Conservation (phyloP, 2,113 vertebrate genomes). For the Ammospiza caudacuta region DNA sequence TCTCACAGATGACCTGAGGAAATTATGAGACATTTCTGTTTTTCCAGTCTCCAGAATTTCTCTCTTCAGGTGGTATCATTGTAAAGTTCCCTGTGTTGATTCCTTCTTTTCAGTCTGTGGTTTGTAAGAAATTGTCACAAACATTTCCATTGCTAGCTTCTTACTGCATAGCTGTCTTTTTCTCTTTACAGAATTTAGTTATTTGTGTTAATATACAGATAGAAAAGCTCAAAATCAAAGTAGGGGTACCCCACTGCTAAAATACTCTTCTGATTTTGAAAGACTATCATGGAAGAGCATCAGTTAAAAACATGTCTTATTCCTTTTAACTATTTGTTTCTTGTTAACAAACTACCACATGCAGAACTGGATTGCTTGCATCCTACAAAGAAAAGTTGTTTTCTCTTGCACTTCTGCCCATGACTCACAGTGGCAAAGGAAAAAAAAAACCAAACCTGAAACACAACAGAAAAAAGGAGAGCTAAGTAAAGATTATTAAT, state of each 20-base stretch:
- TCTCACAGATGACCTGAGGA: not conserved
- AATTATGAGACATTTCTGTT: not conserved
- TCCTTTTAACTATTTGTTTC: not conserved
- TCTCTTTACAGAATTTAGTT: not conserved
- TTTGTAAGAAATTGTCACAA: not conserved
- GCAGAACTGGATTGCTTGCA: not conserved
- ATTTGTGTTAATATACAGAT: not conserved
- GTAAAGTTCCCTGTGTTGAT: not conserved
- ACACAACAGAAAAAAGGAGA: not conserved
- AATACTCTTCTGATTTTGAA: not conserved
- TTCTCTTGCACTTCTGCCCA: not conserved
- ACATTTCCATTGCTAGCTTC: not conserved
- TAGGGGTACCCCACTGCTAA: not conserved
- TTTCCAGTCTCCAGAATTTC: not conserved
- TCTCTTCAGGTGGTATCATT: not conserved
- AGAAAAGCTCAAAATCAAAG: not conserved
- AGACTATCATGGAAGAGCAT: not conserved
- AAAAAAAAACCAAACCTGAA: not conserved
- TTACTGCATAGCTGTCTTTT: not conserved
- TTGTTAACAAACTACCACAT: not conserved
- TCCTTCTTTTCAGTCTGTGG: not conserved
- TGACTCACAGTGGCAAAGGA: not conserved
- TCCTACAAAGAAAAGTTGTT: not conserved
- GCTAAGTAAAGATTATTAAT: not conserved
- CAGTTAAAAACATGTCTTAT: not conserved